Base-by-base conservation (phyloP, 2,888 invertebrate genomes). In the Psylliodes chrysocephalus region DNA sequence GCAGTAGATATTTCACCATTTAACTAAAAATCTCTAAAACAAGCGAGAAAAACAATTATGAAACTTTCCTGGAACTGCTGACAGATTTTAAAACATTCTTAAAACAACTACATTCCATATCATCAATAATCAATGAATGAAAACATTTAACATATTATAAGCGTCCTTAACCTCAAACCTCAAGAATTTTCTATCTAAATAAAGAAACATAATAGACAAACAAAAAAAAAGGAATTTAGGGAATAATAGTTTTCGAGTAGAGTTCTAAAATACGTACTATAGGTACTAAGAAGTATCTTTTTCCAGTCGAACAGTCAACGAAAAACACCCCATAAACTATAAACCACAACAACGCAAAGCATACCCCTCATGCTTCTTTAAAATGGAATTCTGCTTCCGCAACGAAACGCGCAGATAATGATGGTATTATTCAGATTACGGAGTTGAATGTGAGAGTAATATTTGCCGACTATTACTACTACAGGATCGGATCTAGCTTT, bases 371-470 rank as follows among this genome's bases (percentile, higher is more conserved):
- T 62, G 69, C 68, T 62, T 68, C 68, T 72, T 70, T 75, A 78
- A 75, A 78, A 79, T 78, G 73, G 78, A 77, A 73, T 75, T 77
- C 78, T 78, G 78, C 80, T 81, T 81, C 80, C 79, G 80, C 81
- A 75, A 79, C 77, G 78, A 74, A 80, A 78, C 79, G 75, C 76
- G 67, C 75, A 72, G 76, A 81, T 80, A 80, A 81, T 80, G 79
- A 79, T 54, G 40, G 60, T 63, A 64, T 69, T 66, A 69, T 66
- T 69, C 68, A 64, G 55, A 63, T 65, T 63, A 35, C 12, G 4
- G 14, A 35, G 35, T 35, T 35, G 35, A 14, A 5, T 30, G 30
- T 30, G 30, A 30, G 30, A 30, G 30, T 14, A 40, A 22, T 64
- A 55, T 55, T 64, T 55, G 51, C 64, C 55, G 57, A 49, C 60